Evolutionary conservation across 2,797 vertebrate genomes (phyloP).

Genomic region (Bradypodion ventrale): DNA sequence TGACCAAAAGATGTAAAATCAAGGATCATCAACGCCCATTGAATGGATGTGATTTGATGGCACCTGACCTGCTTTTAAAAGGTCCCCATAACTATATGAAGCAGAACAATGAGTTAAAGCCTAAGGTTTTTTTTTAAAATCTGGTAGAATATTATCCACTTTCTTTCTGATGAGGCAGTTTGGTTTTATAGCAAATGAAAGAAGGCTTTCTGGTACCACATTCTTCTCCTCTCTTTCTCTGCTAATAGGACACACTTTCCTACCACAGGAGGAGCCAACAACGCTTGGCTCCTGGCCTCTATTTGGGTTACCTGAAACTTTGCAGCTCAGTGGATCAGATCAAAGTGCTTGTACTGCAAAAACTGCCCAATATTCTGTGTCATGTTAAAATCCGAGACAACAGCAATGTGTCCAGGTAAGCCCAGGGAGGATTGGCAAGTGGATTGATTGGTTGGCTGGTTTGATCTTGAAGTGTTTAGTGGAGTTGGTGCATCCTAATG

Average conservation of each 20-base stretch:
- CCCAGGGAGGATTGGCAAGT: slow-evolving; percentile 7
- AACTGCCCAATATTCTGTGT: slow-evolving; percentile 91
- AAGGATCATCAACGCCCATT: too few species aligned
- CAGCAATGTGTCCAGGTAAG: slow-evolving; percentile 86
- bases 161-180: slow-evolving; percentile 47
- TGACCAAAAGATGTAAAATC: too few species aligned
- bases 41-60: too few species aligned
- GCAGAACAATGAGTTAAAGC: not conserved
- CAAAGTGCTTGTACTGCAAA: slow-evolving; percentile 91
- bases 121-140: not conserved
- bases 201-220: slow-evolving; percentile 7
- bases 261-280: slow-evolving; percentile 91
- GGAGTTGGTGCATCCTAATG: not conserved
- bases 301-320: slow-evolving; percentile 95
- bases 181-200: slow-evolving; percentile 11
- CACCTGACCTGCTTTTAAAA: not conserved
- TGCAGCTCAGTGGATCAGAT: slow-evolving; percentile 99
- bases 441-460: too few species aligned
- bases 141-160: slow-evolving; percentile 43
- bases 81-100: not conserved
- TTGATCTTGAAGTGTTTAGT: accelerated
- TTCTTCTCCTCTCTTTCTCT: slow-evolving; percentile 28
- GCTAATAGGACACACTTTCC: slow-evolving; percentile 86
- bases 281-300: slow-evolving; percentile 87
- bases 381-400: slow-evolving; percentile 92